Base-by-base conservation (phyloP, 2,888 invertebrate genomes). In the Eupeodes latifasciatus region DNA sequence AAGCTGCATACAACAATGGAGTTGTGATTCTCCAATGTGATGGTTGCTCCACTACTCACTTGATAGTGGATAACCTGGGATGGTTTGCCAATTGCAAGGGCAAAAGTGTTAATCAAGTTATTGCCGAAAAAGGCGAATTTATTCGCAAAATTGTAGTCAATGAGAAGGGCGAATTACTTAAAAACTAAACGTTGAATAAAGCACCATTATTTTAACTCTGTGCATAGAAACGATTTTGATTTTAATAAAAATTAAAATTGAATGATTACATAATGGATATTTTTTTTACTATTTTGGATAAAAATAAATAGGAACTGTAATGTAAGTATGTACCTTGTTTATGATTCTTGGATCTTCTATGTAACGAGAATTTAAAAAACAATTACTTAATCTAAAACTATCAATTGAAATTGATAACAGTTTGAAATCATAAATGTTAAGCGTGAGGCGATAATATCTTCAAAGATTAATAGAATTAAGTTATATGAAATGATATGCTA, bases 1-100 rank as follows among this genome's bases (percentile, higher is more conserved):
- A 93, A 85, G 92, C 91, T 57, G 93, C 93, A 11, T 93, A 91
- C 83, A 91, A 90, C 10, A 91, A 90, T 55, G 93, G 93, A 4
- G 92, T 93, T 9, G 93, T 93, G 1, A 93, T 93, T 62, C 90
- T 93, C 0, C 92, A 93, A 79, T 93, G 93, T 83, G 93, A 93
- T 90, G 93, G 93, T 27, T 93, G 93, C 90, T 91, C 92, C 36
- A 92, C 93, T 4, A 92, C 92, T 83, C 93, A 93, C 88, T 89
- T 93, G 67, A 93, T 93, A 72, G 91, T 91, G 76, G 93, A 93
- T 71, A 92, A 93, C 76, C 90, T 93, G 2, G 93, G 93, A 6
- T 91, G 93, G 89, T 93, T 93, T 80, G 90, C 92, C 16, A 91
- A 92, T 40, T 91, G 90, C 27, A 91, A 92, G 53, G 91, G 91